A percentile compares a stretch with the other conserved stretches of the same genome.
These are phyloP conservation scores for Procambarus clarkii DNA, from an alignment of 1,140 invertebrate genomes.

Conservation along the genomic window DNA sequence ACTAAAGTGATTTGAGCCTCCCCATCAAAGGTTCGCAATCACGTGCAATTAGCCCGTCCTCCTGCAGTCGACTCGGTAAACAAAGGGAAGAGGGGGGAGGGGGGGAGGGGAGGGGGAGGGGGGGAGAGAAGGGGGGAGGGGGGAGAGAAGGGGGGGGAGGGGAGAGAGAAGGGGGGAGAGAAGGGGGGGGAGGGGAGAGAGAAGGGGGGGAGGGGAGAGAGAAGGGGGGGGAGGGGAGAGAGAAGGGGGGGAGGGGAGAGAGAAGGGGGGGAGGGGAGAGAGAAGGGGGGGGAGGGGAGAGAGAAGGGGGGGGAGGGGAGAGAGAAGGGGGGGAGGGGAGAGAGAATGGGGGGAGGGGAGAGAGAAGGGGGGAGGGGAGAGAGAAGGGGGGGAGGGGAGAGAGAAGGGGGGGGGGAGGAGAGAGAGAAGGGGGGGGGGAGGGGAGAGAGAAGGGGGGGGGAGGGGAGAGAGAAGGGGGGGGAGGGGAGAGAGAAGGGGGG, in stretches of 20 bases:
- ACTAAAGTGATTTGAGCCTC: not conserved
- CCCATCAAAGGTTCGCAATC: conserved; percentile 3
- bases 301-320: not conserved
- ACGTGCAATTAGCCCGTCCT: conserved; percentile 11
- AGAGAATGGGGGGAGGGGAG: too few species aligned
- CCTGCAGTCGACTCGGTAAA: not conserved
- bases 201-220: not conserved
- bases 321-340: not conserved
- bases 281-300: not conserved
- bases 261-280: not conserved
- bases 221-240: not conserved
- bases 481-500: too few species aligned
- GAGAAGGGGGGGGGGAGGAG: not conserved
- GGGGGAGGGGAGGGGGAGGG: not conserved
- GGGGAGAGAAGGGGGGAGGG: not conserved
- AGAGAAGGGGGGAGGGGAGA: not conserved
- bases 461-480: too few species aligned
- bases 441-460: too few species aligned
- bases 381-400: not conserved
- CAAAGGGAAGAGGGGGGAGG: not conserved
- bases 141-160: not conserved
- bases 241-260: not conserved
- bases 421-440: too few species aligned
- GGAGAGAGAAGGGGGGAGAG: not conserved
- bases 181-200: not conserved